Percentiles rank a stretch among this genome's conserved stretches.
Evolutionary conservation across 2,888 invertebrate species (phyloP).

Genomic region (Druceiella hillmani): DNA sequence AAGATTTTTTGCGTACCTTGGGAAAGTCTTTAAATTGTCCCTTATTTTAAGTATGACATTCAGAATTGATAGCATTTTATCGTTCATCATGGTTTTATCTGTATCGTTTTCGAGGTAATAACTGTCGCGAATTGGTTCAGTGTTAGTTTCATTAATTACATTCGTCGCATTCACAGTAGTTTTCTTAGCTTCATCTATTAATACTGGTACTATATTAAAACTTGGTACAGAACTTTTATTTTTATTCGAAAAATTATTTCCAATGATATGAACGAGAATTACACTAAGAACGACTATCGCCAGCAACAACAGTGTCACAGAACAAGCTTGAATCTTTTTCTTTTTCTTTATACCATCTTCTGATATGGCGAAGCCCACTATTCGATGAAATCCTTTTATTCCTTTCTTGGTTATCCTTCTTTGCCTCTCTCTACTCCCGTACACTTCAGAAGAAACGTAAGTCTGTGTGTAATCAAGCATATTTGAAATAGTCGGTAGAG

Average conservation of each 20-base stretch:
- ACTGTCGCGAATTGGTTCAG: conserved; percentile 14
- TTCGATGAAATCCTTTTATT: conserved; percentile 44
- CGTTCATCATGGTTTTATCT: conserved; percentile 25
- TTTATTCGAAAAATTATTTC: conserved; percentile 27
- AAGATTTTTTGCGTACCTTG: conserved; percentile 32
- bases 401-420: conserved; percentile 40
- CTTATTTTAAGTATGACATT: conserved; percentile 39
- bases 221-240: conserved; percentile 34
- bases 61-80: conserved; percentile 30
- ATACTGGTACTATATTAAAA: conserved; percentile 47
- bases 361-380: conserved; percentile 41
- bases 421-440: conserved; percentile 6
- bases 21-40: conserved; percentile 44
- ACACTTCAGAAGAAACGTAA: conserved; percentile 35
- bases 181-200: conserved; percentile 33
- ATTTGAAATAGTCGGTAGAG: too few relatives aligned
- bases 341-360: conserved; percentile 44
- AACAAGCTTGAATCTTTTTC: conserved; percentile 49
- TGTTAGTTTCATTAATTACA: conserved; percentile 28
- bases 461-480: too few relatives aligned
- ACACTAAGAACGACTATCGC: conserved; percentile 48
- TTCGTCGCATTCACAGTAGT: conserved; percentile 34
- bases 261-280: conserved; percentile 47
- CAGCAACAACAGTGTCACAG: conserved; percentile 50
- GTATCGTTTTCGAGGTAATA: conserved; percentile 22